A percentile compares a stretch with the other conserved stretches of the same genome.
phyloP scores from a whole-genome alignment of 2,797 vertebrate genomes.

The Capromys pilorides region DNA sequence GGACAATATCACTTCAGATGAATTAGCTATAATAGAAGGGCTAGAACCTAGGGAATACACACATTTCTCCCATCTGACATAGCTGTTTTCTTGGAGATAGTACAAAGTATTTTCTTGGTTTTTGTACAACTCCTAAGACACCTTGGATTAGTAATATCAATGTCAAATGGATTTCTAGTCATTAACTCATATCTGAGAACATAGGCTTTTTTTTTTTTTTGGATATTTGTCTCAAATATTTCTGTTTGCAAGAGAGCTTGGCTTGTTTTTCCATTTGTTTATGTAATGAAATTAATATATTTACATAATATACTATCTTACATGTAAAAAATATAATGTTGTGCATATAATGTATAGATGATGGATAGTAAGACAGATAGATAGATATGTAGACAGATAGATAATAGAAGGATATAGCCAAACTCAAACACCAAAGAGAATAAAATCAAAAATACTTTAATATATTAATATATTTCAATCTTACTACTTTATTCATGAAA shows the following conservation, averaged over 20 bases:
- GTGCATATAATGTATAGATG: too few relatives aligned
- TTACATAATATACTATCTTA: background rate
- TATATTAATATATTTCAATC: slow-evolving; percentile 35
- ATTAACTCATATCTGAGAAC: background rate
- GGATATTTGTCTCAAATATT: background rate
- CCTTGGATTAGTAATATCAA: background rate
- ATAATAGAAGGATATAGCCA: background rate
- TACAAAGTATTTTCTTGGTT: background rate
- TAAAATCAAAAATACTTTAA: background rate
- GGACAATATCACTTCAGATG: background rate
- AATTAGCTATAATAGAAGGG: background rate
- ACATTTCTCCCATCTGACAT: background rate
- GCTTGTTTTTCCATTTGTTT: background rate
- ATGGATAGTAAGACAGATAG: too few relatives aligned
- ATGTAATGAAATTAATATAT: background rate
- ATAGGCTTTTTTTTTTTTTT: background rate
- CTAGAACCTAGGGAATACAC: background rate
- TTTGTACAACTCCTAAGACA: background rate
- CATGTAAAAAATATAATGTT: background rate
- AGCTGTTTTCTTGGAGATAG: background rate
- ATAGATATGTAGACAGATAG: background rate
- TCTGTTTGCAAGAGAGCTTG: slow-evolving; percentile 1
- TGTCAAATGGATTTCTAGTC: background rate
- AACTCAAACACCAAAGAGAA: slow-evolving; percentile 26
- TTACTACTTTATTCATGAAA: slow-evolving; percentile 43